Evolutionary conservation across 1,140 invertebrate species (phyloP).

Genomic region (Helicorthomorpha holstii): DNA sequence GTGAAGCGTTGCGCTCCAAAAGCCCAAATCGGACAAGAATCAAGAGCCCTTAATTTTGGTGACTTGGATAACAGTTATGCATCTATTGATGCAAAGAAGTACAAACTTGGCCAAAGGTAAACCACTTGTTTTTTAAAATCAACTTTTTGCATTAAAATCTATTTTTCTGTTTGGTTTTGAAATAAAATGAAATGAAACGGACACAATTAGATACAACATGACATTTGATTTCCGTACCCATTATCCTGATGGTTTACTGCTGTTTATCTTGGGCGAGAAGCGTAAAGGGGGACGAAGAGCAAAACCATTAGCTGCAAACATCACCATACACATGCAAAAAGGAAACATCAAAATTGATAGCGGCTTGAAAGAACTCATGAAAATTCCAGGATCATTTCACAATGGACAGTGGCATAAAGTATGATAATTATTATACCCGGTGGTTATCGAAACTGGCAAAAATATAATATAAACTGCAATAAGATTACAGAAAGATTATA

Average conservation of each 20-base stretch:
- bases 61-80: slow-evolving; percentile 60
- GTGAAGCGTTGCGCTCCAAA: no score
- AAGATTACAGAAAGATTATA: no score
- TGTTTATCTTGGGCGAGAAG: no score
- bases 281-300: no score
- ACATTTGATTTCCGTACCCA: slow-evolving; percentile 71
- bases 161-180: background rate
- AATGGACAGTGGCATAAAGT: slow-evolving; percentile 71
- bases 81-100: slow-evolving; percentile 37
- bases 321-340: slow-evolving; percentile 49
- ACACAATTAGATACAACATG: slow-evolving; percentile 47
- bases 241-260: slow-evolving; percentile 62
- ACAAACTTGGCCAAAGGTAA: slow-evolving; percentile 17
- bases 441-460: no score
- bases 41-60: slow-evolving; percentile 72
- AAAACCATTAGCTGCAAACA: no score
- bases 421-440: slow-evolving; percentile 10
- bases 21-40: no score
- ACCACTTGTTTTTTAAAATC: background rate
- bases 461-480: no score
- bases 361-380: slow-evolving; percentile 41
- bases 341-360: slow-evolving; percentile 49
- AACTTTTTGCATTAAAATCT: background rate
- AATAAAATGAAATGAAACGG: no score
- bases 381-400: slow-evolving; percentile 42